Conservation (phyloP, 2,113 vertebrate genomes). For the Pelecanus crispus region DNA sequence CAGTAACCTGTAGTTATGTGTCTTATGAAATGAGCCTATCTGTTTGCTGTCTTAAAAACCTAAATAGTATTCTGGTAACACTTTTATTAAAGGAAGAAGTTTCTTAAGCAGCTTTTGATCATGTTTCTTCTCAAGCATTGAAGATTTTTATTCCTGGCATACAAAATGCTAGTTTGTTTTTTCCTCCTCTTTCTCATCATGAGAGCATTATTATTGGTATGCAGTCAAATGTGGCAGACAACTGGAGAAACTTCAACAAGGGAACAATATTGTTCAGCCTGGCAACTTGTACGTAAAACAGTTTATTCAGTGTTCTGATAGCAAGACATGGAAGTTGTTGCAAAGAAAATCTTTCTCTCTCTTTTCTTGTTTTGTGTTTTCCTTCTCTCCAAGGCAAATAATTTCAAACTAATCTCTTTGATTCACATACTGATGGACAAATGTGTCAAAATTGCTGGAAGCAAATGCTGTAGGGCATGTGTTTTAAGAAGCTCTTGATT, state of each 20-base stretch:
- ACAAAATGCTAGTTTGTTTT: background rate
- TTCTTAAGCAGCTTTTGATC: background rate
- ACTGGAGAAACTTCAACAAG: background rate
- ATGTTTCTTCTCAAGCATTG: background rate
- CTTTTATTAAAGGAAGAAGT: background rate
- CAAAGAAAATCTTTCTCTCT: background rate
- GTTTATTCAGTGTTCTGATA: background rate
- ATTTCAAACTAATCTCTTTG: slow-evolving; percentile 17
- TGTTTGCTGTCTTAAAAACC: background rate
- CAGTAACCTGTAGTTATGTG: background rate
- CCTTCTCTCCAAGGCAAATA: slow-evolving; percentile 3
- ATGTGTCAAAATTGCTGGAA: slow-evolving; percentile 23
- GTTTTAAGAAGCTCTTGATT: slow-evolving; percentile 37
- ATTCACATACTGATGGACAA: slow-evolving; percentile 23
- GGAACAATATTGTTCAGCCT: background rate
- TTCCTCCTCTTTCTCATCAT: background rate
- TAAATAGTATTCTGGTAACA: background rate
- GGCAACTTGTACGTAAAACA: background rate
- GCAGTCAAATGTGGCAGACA: slow-evolving; percentile 1
- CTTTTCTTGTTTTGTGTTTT: background rate
- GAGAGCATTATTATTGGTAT: background rate
- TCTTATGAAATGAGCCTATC: background rate
- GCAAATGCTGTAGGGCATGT: background rate
- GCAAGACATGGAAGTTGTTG: background rate
- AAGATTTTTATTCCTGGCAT: slow-evolving; percentile 25